Conservation (phyloP, 2,888 invertebrate genomes). For the Pterostichus madidus region DNA sequence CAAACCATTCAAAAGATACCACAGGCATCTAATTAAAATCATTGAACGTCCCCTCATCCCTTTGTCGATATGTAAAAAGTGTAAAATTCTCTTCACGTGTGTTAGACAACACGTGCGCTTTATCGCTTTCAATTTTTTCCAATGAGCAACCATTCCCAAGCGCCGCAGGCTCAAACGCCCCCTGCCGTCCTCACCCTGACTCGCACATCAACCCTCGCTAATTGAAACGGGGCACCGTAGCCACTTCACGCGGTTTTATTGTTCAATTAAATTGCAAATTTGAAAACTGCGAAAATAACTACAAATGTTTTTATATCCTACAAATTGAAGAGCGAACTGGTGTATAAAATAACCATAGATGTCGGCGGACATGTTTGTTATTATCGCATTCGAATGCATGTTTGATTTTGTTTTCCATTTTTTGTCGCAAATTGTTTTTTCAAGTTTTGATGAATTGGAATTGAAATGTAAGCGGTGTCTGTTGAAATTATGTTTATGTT, state of each 20-base stretch:
- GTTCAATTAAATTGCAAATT: constrained; percentile 61
- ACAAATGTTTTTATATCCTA: constrained; percentile 57
- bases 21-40: too few relatives aligned
- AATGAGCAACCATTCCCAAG: constrained; percentile 2
- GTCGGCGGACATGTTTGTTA: constrained; percentile 50
- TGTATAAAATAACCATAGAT: constrained; percentile 48
- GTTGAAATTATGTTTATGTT: constrained; percentile 48
- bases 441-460: constrained; percentile 53
- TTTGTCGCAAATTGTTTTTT: constrained; percentile 44
- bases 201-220: constrained; percentile 28
- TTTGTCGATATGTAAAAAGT: not conserved
- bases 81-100: not conserved
- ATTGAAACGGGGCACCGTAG: constrained; percentile 44
- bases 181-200: not conserved
- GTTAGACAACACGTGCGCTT: constrained; percentile 33
- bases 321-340: constrained; percentile 51
- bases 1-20: too few relatives aligned
- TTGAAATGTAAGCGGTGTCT: constrained; percentile 48
- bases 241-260: constrained; percentile 57
- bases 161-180: not conserved
- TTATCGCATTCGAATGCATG: constrained; percentile 52
- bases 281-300: constrained; percentile 59
- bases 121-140: constrained; percentile 39
- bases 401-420: constrained; percentile 47
- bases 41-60: too few relatives aligned